Evolutionary conservation across 2,888 invertebrate species (phyloP), one percentile per base, ranked within the genome.

Genomic region (Tetragonula carbonaria): DNA sequence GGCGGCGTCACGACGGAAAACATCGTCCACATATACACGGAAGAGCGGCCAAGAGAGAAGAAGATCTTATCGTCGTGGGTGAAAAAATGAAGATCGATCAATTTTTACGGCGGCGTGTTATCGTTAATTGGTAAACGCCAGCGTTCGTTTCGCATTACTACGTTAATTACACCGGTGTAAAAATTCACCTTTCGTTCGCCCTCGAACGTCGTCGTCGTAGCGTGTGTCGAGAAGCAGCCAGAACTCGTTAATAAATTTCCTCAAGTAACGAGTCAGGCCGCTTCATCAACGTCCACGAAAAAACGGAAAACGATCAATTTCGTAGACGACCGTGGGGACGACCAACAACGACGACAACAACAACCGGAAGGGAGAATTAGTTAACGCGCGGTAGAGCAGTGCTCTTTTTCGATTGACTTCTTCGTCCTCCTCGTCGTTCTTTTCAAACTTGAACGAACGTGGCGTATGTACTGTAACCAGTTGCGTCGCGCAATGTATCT

Each of bases 401-500:
- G 72, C 73, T 72, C 73, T 8, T 4, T 2, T 55, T 2, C 65
- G 72, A 70, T 81, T 73, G 4, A 4, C 23, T 0, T 45, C 0
- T 57, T 71, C 77, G 68, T 78, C 62, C 66, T 28, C 68, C 66
- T 28, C 68, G 71, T 74, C 55, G 23, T 77, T 66, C 38, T 73
- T 73, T 33, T 23, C 77, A 67, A 89, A 84, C 82, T 82, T 8
- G 82, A 85, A 88, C 82, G 85, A 79, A 90, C 82, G 82, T 57
- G 67, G 5, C 88, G 28, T n/a, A 11, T 18, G 8, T 8, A n/a
- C 11, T 84, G 71, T 79, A 78, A 78, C 66, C 70, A 82, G 84
- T 70, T 78, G 68, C 57, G 80, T 23, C 23, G 11, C 18, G 21
- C 67, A 21, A n/a, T 21, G 18, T 53, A 45, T 53, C 53, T 53